Conservation (phyloP, 2,113 vertebrate species). For the Platycercus adscitus region DNA sequence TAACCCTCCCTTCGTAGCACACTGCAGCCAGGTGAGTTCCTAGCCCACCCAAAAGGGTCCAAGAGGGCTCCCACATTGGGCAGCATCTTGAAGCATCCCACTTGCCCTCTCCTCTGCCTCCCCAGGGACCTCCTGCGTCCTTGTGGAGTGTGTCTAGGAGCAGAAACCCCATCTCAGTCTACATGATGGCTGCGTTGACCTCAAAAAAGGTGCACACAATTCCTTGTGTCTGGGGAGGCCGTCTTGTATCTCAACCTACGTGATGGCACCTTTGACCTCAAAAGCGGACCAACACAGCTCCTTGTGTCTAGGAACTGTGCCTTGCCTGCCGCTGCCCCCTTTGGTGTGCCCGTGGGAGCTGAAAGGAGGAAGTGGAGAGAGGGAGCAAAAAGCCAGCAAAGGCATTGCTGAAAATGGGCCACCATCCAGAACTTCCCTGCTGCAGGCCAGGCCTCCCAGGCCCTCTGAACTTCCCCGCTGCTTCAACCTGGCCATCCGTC, state of each 20-base stretch:
- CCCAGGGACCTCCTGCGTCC: not conserved
- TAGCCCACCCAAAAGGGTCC: not conserved
- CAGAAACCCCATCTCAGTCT: not conserved
- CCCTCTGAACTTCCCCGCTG: not conserved
- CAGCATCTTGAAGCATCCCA: not conserved
- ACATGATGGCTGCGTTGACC: accelerated
- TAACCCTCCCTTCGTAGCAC: not conserved
- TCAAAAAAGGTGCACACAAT: not conserved
- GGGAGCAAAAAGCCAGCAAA: not conserved
- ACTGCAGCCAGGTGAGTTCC: not conserved
- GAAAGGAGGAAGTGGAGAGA: not conserved
- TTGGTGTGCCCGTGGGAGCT: accelerated
- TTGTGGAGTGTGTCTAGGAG: accelerated
- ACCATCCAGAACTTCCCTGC: not conserved
- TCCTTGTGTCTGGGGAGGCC: accelerated
- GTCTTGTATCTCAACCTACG: not conserved
- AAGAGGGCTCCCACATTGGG: not conserved
- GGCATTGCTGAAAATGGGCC: not conserved
- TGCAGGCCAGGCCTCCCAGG: not conserved
- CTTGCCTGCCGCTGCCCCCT: not conserved
- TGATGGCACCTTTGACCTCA: not conserved
- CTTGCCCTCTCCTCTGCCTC: not conserved
- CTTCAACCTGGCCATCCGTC: not conserved
- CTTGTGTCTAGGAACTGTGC: accelerated
- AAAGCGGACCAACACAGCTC: not conserved